These are phyloP conservation scores for Psix sp. DNA, from an alignment of 1,140 invertebrate species.

Conservation along the genomic window DNA sequence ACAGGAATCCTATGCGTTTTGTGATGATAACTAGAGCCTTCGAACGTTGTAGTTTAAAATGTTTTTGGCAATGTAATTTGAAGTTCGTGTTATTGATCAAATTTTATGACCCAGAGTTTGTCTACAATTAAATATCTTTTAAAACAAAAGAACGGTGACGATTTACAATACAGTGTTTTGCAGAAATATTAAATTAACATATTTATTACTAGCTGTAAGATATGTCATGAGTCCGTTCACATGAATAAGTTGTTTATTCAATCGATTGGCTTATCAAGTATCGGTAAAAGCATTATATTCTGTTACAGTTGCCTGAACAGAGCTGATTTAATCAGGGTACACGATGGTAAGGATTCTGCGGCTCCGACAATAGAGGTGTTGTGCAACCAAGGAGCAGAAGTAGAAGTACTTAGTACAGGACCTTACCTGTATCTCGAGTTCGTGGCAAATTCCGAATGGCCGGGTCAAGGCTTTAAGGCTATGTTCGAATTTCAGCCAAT, in stretches of 20 bases:
- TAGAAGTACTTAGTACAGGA: constrained; percentile 88
- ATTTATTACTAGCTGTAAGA: no score
- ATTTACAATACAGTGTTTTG: no score
- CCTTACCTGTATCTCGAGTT: constrained; percentile 89
- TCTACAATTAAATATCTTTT: no score
- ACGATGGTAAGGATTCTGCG: constrained; percentile 83
- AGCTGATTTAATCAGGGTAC: constrained; percentile 87
- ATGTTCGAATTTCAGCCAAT: constrained; percentile 86
- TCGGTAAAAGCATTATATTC: constrained; percentile 42
- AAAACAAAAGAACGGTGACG: no score
- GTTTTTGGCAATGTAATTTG: no score
- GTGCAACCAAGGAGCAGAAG: constrained; percentile 86
- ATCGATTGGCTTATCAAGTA: constrained; percentile 30
- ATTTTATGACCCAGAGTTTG: no score
- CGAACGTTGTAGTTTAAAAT: no score
- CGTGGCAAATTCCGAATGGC: constrained; percentile 86
- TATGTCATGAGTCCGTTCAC: no score
- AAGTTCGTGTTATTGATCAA: no score
- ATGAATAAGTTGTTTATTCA: constrained; percentile 3
- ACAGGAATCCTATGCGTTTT: no score
- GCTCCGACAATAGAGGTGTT: constrained; percentile 86
- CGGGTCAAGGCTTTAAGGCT: constrained; percentile 91
- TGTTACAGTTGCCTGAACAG: constrained; percentile 86
- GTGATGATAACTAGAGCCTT: no score
- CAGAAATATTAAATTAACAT: no score